Evolutionary conservation across 2,113 vertebrate species (phyloP).

Genomic region (Lamprotornis superbus): DNA sequence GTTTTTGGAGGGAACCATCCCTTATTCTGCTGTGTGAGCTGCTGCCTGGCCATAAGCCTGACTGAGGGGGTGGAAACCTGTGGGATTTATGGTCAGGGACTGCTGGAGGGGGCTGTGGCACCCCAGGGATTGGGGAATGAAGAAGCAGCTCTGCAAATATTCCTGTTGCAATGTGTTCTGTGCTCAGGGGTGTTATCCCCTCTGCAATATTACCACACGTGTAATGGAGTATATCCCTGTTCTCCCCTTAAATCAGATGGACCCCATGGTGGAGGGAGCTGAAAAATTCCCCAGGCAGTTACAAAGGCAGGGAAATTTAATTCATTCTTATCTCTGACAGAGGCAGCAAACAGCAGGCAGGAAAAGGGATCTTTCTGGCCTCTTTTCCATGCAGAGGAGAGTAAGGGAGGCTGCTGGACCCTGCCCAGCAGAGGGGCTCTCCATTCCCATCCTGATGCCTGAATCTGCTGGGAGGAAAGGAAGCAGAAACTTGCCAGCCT

Average conservation of each 20-base stretch:
- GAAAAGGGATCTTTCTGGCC: background rate
- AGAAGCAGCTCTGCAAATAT: background rate
- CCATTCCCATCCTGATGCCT: background rate
- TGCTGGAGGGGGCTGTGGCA: background rate
- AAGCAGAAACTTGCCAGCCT: background rate
- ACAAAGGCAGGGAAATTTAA: constrained; percentile 34
- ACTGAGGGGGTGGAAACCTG: background rate
- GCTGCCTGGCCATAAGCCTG: background rate
- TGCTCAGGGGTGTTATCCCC: background rate
- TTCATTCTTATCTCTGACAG: constrained; percentile 42
- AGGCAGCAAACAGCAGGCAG: background rate
- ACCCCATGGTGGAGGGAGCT: background rate
- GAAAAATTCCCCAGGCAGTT: constrained; percentile 10
- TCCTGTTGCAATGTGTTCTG: background rate
- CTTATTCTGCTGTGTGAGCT: background rate
- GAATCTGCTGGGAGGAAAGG: background rate
- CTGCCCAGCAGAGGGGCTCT: background rate
- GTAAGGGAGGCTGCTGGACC: background rate
- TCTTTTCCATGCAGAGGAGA: background rate
- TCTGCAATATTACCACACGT: background rate
- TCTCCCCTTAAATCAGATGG: constrained; percentile 2
- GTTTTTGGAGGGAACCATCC: background rate
- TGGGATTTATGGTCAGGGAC: background rate
- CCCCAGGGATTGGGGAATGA: background rate
- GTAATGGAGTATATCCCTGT: background rate